Conservation (phyloP, 2,888 invertebrate species). For the Andrena hattorfiana region DNA sequence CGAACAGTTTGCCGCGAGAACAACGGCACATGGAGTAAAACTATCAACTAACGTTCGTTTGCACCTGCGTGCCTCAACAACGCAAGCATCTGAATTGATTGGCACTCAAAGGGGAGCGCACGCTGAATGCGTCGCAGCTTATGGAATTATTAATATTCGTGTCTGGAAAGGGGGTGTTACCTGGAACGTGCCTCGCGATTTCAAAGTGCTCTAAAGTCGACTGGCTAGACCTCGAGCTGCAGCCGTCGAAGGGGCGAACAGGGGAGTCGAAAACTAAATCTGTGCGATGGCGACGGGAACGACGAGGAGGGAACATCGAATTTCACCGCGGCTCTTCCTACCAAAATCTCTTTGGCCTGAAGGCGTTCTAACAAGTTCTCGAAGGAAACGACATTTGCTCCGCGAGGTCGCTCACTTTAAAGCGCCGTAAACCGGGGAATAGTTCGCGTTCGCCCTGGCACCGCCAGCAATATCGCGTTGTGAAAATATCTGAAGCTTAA, state of each 20-base stretch:
- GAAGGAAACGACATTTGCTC: constrained; percentile 63
- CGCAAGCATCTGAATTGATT: background rate
- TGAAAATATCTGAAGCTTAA: constrained; percentile 42
- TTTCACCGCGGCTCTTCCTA: constrained; percentile 67
- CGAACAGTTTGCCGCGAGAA: background rate
- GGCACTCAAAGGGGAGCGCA: background rate
- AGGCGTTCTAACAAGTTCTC: constrained; percentile 70
- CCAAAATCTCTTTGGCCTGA: constrained; percentile 65
- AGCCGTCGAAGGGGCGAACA: background rate
- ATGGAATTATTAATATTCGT: constrained; percentile 27
- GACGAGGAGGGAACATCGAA: constrained; percentile 56
- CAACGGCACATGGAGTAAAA: background rate
- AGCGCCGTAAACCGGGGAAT: constrained; percentile 69
- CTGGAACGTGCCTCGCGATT: background rate
- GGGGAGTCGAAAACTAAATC: constrained; percentile 25
- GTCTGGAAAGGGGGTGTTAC: background rate
- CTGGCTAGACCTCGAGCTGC: background rate
- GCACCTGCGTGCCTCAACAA: background rate
- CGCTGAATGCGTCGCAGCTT: background rate
- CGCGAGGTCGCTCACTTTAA: constrained; percentile 64
- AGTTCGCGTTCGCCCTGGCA: constrained; percentile 33
- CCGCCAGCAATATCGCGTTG: constrained; percentile 38
- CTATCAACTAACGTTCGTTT: background rate
- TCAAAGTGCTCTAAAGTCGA: background rate
- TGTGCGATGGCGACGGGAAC: constrained; percentile 2